These are phyloP conservation scores for Erythrocercus mccallii DNA, from an alignment of 2,113 vertebrate species.

Conservation along the genomic window DNA sequence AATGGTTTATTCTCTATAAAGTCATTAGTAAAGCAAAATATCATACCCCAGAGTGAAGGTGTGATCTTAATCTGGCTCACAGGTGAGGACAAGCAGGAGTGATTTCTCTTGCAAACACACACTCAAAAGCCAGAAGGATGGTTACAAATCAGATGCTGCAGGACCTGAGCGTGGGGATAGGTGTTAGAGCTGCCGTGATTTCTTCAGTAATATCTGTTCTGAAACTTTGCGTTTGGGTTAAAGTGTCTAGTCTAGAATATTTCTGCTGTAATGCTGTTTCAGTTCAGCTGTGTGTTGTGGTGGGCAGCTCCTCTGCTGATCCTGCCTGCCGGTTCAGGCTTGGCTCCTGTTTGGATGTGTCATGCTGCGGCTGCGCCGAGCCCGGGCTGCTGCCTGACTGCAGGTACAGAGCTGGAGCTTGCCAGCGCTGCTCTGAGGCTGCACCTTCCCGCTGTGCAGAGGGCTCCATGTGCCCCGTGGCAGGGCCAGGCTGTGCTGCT, in stretches of 20 bases:
- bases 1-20: background rate
- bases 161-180: background rate
- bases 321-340: background rate
- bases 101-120: background rate
- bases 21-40: background rate
- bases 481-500: background rate
- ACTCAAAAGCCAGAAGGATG: background rate
- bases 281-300: background rate
- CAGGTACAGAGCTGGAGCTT: background rate
- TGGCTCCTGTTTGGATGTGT: constrained; percentile 31
- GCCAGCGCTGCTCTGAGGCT: background rate
- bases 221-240: background rate
- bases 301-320: background rate
- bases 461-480: fast-evolving
- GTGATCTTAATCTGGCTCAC: background rate
- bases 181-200: background rate
- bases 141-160: background rate
- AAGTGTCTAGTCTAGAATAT: background rate
- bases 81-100: background rate
- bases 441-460: background rate
- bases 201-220: background rate
- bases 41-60: background rate
- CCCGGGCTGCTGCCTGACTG: background rate
- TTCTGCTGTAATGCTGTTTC: fast-evolving
- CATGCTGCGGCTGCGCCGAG: background rate